These are phyloP conservation scores for Eumeta japonica DNA, from an alignment of 1,140 invertebrate species.

Conservation along the genomic window DNA sequence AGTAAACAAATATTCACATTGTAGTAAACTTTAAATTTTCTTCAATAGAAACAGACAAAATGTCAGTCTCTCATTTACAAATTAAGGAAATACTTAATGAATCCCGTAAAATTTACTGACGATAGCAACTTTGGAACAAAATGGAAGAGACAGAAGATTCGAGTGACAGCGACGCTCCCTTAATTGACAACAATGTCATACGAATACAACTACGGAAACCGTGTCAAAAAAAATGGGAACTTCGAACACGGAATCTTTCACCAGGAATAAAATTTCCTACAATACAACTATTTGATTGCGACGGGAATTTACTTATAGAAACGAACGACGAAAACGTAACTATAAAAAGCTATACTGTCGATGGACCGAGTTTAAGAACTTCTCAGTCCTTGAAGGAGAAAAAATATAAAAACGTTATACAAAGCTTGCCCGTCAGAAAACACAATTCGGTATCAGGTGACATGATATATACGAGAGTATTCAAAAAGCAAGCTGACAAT, in stretches of 20 bases:
- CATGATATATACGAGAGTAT: constrained; percentile 48
- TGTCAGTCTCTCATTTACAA: too few relatives aligned
- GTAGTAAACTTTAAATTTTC: neutral
- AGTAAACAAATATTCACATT: constrained; percentile 49
- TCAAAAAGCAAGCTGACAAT: constrained; percentile 22
- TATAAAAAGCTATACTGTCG: constrained; percentile 45
- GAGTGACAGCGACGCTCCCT: constrained; percentile 45
- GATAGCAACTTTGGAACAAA: constrained; percentile 13
- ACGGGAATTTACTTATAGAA: constrained; percentile 53
- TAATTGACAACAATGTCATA: constrained; percentile 54
- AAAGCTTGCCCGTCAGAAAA: constrained; percentile 37
- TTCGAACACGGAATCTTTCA: constrained; percentile 48
- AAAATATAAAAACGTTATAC: constrained; percentile 37
- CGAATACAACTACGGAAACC: constrained; percentile 52
- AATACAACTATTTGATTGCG: constrained; percentile 55
- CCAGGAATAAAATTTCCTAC: constrained; percentile 49
- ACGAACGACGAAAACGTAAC: constrained; percentile 56
- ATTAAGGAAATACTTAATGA: too few relatives aligned
- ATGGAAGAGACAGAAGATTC: constrained; percentile 38
- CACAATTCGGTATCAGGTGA: constrained; percentile 47
- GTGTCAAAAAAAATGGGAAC: constrained; percentile 50
- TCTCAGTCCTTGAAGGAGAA: constrained; percentile 42
- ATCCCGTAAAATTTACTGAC: too few relatives aligned
- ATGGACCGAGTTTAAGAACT: constrained; percentile 25
- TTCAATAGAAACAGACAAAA: neutral